Evolutionary conservation across 2,113 vertebrate species (phyloP).

Genomic region (Geococcyx californianus): DNA sequence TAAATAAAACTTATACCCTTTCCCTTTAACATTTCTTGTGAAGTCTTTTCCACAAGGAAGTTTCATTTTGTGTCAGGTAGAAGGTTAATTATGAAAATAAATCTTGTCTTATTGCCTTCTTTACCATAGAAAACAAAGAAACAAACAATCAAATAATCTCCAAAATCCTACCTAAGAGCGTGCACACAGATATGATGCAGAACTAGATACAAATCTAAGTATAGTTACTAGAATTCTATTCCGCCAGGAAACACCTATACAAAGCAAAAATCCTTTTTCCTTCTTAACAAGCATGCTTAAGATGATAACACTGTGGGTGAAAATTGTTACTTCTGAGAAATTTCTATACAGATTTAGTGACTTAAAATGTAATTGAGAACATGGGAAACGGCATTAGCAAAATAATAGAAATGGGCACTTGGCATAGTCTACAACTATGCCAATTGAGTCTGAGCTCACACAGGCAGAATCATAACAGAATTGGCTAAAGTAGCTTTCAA

Average conservation of each 20-base stretch:
- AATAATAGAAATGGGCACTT: not conserved
- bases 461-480: not conserved
- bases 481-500: not conserved
- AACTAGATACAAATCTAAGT: not conserved
- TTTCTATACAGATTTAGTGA: not conserved
- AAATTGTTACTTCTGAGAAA: not conserved
- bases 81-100: not conserved
- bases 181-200: not conserved
- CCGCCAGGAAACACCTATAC: not conserved
- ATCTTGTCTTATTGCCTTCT: not conserved
- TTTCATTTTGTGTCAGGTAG: not conserved
- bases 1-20: not conserved
- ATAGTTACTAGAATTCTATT: not conserved
- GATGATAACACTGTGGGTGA: not conserved
- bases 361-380: not conserved
- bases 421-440: rapidly evolving
- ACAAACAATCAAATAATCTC: not conserved
- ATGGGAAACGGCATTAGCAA: rapidly evolving
- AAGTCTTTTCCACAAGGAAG: not conserved
- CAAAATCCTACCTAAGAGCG: not conserved
- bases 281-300: rapidly evolving
- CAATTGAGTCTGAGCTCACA: not conserved
- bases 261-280: not conserved
- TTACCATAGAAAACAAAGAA: not conserved
- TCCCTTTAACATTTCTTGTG: not conserved